Base-by-base conservation (phyloP, 2,113 vertebrate species). In the Sapayoa aenigma region DNA sequence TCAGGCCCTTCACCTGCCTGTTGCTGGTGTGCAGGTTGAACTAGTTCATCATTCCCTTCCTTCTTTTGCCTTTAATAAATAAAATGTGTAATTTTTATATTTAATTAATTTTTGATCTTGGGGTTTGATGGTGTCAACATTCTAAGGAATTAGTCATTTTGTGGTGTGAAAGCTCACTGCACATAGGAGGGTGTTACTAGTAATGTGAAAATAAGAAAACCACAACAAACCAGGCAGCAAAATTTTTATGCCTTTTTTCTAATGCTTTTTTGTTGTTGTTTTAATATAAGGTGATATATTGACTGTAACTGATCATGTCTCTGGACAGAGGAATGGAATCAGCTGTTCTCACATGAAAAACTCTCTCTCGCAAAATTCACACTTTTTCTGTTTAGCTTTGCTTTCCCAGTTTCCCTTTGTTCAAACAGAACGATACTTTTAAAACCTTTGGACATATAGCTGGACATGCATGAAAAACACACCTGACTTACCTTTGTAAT, bases 71-170 rank as follows among this genome's bases (percentile, higher is more conserved):
- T 31, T 42, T 93, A 91, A 87, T 78, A 91, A 94, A 74, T 58
- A 84, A 74, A 47, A 74, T 0, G 4, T 0, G 0, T 59, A 83
- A 83, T 79, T 91, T 41, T 93, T 93, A 82, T 9, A 42, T 94
- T 79, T 69, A 90, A 68, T 91, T 84, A 0, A 63, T 28, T 95
- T 66, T 67, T 90, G 62, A 53, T 91, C 74, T 69, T 84, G 88
- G 62, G 46, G 37, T 88, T 86, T 88, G 30, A 55, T 91, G 67
- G 46, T 92, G 82, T 59, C 4, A 15, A 71, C 47, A 37, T 85
- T 93, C 46, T 73, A 69, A 66, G 59, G 73, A 86, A 81, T 93
- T 84, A 95, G 81, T 92, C 25, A 91, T 87, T 91, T 95, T 69
- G 81, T 35, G 47, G 78, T 96, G 71, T 67, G 74, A 81, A 85